Conservation (phyloP, 1,140 invertebrate genomes). For the Aphelinus atriplicis region DNA sequence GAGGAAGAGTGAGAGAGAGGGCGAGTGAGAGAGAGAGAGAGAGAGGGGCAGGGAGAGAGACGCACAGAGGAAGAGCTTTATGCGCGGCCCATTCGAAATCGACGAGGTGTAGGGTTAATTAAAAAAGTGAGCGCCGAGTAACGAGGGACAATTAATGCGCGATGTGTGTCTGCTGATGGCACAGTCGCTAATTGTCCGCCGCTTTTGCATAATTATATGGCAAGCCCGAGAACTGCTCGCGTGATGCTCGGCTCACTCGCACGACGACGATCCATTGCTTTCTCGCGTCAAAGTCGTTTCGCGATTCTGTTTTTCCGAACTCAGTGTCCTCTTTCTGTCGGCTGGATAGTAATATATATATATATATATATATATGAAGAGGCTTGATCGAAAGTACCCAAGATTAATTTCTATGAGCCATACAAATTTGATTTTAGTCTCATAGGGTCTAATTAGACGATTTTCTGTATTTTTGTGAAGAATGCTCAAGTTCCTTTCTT, state of each 20-base stretch:
- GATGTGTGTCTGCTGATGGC: background rate
- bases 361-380: background rate
- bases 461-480: too few relatives aligned
- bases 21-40: background rate
- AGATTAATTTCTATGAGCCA: too few relatives aligned
- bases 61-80: background rate
- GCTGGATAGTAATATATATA: background rate
- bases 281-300: too few relatives aligned
- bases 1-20: background rate
- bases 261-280: background rate
- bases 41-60: background rate
- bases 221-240: too few relatives aligned
- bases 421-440: too few relatives aligned
- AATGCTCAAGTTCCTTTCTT: too few relatives aligned
- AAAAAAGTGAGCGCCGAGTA: slow-evolving; percentile 12
- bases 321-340: too few relatives aligned
- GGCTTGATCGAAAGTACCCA: background rate
- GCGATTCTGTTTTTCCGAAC: too few relatives aligned
- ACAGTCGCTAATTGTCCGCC: slow-evolving; percentile 27
- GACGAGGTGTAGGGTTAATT: slow-evolving; percentile 40
- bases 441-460: too few relatives aligned
- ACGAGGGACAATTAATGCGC: slow-evolving; percentile 36
- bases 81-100: slow-evolving; percentile 13
- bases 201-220: slow-evolving; percentile 23
- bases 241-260: background rate